These are phyloP conservation scores for Temnothorax ravouxi DNA, from an alignment of 2,888 invertebrate genomes.

Conservation along the genomic window DNA sequence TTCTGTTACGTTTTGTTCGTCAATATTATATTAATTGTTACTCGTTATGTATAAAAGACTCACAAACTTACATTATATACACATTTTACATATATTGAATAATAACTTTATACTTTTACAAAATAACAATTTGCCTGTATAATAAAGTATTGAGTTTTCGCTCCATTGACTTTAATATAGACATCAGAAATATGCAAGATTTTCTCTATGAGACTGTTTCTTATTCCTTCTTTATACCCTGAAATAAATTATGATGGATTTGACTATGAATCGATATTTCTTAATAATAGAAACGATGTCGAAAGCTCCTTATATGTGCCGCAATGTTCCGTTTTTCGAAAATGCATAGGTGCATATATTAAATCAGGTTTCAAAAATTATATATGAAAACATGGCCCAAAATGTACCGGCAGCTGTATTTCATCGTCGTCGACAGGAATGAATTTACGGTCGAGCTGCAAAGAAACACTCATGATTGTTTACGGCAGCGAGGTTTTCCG, in stretches of 20 bases:
- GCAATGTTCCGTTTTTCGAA: not conserved
- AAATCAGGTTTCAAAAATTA: conserved; percentile 61
- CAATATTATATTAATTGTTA: conserved; percentile 30
- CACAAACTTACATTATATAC: conserved; percentile 2
- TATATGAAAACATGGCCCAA: conserved; percentile 39
- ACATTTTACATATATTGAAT: not conserved
- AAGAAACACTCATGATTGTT: conserved; percentile 81
- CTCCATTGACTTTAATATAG: too few species aligned
- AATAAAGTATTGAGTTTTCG: not conserved
- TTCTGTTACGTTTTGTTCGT: conserved; percentile 8
- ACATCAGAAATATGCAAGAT: not conserved
- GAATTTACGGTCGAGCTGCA: conserved; percentile 77
- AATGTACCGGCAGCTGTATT: conserved; percentile 66
- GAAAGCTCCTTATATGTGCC: not conserved
- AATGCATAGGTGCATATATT: conserved; percentile 46
- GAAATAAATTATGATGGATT: conserved; percentile 1
- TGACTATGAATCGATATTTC: conserved; percentile 19
- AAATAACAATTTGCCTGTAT: not conserved
- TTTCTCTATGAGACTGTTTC: not conserved
- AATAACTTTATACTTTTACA: not conserved
- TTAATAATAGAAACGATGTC: not conserved
- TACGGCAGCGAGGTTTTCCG: conserved; percentile 68
- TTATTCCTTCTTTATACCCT: not conserved
- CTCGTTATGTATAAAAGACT: conserved; percentile 9
- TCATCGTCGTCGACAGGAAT: conserved; percentile 77